phyloP scores from a whole-genome alignment of 2,113 vertebrate species.

The Triplophysa rosa region DNA sequence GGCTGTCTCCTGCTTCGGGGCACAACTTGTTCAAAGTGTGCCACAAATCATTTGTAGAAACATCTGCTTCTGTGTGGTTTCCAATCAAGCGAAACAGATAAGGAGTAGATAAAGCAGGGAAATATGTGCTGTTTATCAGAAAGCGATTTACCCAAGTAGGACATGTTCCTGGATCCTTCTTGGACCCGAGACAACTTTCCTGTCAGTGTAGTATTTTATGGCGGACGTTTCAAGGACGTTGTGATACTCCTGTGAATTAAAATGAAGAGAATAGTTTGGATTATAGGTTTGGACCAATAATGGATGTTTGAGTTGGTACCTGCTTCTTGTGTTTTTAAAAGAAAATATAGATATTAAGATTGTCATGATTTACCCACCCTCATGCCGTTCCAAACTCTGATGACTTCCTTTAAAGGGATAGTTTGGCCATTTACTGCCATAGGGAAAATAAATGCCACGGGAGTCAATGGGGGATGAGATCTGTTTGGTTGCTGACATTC shows the following conservation, averaged over 20 bases:
- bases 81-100: neutral
- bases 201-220: neutral
- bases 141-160: neutral
- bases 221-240: neutral
- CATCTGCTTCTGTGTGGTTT: constrained; percentile 20
- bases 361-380: no score
- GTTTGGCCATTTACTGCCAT: no score
- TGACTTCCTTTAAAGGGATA: no score
- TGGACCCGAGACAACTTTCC: neutral
- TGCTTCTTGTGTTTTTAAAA: no score
- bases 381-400: no score
- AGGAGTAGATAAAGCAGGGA: neutral
- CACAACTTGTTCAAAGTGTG: neutral
- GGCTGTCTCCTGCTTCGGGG: constrained; percentile 30
- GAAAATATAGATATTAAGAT: no score
- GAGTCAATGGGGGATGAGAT: no score
- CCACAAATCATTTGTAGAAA: constrained; percentile 3
- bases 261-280: no score
- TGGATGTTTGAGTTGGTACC: no score
- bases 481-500: no score
- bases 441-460: no score
- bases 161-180: neutral
- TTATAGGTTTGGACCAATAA: no score
- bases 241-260: neutral
- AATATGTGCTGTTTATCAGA: neutral